These are phyloP conservation scores for Tamias sibiricus DNA, from an alignment of 2,113 vertebrate species.

Conservation along the genomic window DNA sequence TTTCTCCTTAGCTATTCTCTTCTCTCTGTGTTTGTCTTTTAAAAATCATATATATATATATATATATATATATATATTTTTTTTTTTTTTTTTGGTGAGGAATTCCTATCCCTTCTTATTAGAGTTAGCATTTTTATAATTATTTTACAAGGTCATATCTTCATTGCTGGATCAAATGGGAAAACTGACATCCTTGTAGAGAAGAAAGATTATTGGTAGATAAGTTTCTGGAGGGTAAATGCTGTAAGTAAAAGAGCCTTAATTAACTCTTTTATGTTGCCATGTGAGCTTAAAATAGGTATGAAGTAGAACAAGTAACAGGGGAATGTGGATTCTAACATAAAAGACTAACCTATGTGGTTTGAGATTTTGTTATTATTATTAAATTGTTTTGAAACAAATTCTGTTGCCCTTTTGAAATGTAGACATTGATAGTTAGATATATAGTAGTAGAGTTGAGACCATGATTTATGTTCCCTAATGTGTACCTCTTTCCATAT, in stretches of 20 bases:
- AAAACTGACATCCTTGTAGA: neutral
- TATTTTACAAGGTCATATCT: neutral
- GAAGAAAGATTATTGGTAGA: neutral
- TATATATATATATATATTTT: too few species aligned
- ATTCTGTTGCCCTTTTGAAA: neutral
- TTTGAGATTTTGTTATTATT: constrained; percentile 44
- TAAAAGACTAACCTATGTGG: neutral
- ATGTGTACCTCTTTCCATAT: neutral
- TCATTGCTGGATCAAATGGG: neutral
- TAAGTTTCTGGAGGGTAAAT: constrained; percentile 2
- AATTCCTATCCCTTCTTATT: neutral
- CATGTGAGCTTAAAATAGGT: neutral
- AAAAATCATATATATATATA: neutral
- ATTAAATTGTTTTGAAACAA: constrained; percentile 12
- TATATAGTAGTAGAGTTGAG: neutral
- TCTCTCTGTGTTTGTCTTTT: neutral
- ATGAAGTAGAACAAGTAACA: neutral
- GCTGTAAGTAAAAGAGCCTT: neutral
- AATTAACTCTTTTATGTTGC: neutral
- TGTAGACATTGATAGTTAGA: neutral
- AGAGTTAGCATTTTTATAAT: neutral
- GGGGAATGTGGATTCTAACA: neutral
- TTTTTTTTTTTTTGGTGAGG: neutral
- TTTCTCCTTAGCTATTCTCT: neutral
- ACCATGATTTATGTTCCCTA: neutral